phyloP scores from a whole-genome alignment of 2,113 vertebrate genomes.

The Vimba vimba region DNA sequence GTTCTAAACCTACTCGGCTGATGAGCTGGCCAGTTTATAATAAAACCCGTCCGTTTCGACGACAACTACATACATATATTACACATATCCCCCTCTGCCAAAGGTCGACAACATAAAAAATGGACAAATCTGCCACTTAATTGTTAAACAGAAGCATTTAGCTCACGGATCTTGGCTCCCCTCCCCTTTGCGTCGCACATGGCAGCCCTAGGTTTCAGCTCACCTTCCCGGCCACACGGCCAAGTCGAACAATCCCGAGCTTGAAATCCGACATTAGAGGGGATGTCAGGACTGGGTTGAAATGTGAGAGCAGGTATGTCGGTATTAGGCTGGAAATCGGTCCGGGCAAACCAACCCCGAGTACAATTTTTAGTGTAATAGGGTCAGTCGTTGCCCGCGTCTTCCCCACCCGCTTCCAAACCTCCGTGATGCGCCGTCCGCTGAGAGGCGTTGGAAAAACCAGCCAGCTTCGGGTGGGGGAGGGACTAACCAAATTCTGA shows the following conservation, averaged over 20 bases:
- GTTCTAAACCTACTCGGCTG: constrained; percentile 22
- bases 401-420: constrained; percentile 72
- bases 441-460: constrained; percentile 71
- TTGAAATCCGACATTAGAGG: constrained; percentile 94
- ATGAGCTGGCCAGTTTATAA: not conserved
- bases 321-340: constrained; percentile 53
- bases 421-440: constrained; percentile 71
- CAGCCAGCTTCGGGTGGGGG: constrained; percentile 60
- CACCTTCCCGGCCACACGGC: constrained; percentile 97
- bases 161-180: constrained; percentile 59
- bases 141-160: constrained; percentile 11
- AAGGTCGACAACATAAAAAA: not conserved
- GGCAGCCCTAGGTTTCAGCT: constrained; percentile 74
- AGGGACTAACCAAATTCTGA: constrained; percentile 29
- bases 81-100: not conserved
- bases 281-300: constrained; percentile 54
- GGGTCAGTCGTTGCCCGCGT: constrained; percentile 62
- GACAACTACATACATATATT: not conserved
- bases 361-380: constrained; percentile 56
- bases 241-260: constrained; percentile 93
- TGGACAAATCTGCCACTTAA: not conserved
- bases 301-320: constrained; percentile 52
- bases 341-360: constrained; percentile 72
- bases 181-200: constrained; percentile 76
- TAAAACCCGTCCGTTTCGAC: constrained; percentile 12